A percentile compares a stretch with the other conserved stretches of the same genome.
Evolutionary conservation across 2,113 vertebrate species (phyloP).

Genomic region (Pterocles burchelli): DNA sequence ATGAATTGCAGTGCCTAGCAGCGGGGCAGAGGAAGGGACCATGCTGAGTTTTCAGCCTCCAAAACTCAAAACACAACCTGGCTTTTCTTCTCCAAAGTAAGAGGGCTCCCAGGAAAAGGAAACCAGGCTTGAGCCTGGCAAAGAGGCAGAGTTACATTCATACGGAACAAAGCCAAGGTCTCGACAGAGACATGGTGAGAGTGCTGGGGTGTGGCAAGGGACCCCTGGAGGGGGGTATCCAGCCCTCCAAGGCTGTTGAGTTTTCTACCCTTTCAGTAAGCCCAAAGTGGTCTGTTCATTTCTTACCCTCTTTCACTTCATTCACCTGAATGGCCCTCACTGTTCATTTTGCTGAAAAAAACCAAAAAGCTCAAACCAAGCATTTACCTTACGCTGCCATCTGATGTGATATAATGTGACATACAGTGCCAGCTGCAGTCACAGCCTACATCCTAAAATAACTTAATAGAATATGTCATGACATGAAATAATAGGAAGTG

Average conservation of each 20-base stretch:
- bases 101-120: neutral
- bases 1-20: neutral
- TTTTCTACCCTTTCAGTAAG: neutral
- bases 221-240: rapidly evolving
- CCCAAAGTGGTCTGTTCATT: neutral
- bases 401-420: conserved; percentile 23
- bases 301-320: neutral
- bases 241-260: neutral
- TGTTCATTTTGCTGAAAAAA: neutral
- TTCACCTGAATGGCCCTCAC: neutral
- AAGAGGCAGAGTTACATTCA: neutral
- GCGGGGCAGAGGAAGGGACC: neutral
- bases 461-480: conserved; percentile 19
- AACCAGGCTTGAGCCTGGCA: neutral
- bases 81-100: neutral
- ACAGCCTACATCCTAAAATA: conserved; percentile 37
- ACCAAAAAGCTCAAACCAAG: neutral
- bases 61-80: neutral
- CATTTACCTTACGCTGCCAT: conserved; percentile 26
- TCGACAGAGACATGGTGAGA: neutral
- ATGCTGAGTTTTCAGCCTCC: neutral
- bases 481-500: conserved; percentile 52
- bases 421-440: neutral
- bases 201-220: rapidly evolving
- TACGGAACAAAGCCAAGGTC: neutral